Conservation (phyloP, 23 tunicate genomes). For the Trididemnum clinides region DNA sequence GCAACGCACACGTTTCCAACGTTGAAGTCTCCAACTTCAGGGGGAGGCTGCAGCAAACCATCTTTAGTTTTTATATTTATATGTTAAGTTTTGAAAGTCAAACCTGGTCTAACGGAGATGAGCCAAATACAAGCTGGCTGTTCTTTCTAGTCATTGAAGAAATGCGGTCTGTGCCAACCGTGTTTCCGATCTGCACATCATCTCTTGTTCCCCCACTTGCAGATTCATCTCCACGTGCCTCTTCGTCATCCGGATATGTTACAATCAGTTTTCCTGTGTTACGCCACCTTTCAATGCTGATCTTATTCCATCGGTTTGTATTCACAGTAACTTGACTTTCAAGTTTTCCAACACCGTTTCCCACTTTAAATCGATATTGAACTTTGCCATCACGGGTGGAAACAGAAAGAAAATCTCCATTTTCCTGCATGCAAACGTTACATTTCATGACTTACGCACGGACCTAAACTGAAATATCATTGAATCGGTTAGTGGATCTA, state of each 20-base stretch:
- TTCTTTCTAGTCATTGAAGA: not conserved
- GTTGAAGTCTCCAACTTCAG: not conserved
- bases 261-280: slow-evolving; percentile 33
- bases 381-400: slow-evolving; percentile 62
- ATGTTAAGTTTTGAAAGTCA: too few species aligned
- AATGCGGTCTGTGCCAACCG: not conserved
- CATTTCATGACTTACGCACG: too few species aligned
- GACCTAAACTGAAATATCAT: too few species aligned
- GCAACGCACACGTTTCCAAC: slow-evolving; percentile 16
- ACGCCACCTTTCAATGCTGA: slow-evolving; percentile 61
- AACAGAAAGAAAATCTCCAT: slow-evolving; percentile 70
- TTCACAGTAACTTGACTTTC: slow-evolving; percentile 39
- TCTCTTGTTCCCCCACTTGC: not conserved
- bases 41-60: slow-evolving; percentile 14
- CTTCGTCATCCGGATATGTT: slow-evolving; percentile 2
- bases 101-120: not conserved
- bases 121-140: slow-evolving; percentile 21
- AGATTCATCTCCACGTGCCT: not conserved
- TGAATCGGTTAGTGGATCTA: too few species aligned
- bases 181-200: not conserved
- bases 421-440: too few species aligned
- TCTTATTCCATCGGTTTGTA: slow-evolving; percentile 55
- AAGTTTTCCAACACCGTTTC: slow-evolving; percentile 51
- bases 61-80: too few species aligned
- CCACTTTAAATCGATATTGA: slow-evolving; percentile 67